phyloP scores from a whole-genome alignment of 2,888 invertebrate genomes.

The Rambutsinella grinnellia region DNA sequence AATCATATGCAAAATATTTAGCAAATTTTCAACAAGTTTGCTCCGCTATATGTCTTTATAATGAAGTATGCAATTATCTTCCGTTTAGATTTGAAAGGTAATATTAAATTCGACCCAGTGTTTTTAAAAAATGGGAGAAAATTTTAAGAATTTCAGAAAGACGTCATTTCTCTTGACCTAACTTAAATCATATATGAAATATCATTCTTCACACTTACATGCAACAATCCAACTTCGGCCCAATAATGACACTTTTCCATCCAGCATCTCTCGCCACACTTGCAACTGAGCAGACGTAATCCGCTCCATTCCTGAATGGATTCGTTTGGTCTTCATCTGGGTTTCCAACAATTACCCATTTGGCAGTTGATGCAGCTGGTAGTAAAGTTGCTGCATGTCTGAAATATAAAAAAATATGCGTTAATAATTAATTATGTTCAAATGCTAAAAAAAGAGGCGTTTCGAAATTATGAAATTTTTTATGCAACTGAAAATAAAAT shows the following conservation, averaged over 20 bases:
- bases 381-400: constrained; percentile 60
- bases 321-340: constrained; percentile 56
- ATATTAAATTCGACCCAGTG: too few species aligned
- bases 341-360: constrained; percentile 66
- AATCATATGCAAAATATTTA: too few species aligned
- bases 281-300: constrained; percentile 65
- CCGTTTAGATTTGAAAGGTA: too few species aligned
- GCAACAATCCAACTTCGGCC: constrained; percentile 66
- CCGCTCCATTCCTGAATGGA: constrained; percentile 48
- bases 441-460: not conserved
- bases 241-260: constrained; percentile 67
- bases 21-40: too few species aligned
- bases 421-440: not conserved
- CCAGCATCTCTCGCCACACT: constrained; percentile 64
- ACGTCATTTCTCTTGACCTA: too few species aligned
- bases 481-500: not conserved
- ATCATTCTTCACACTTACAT: too few species aligned
- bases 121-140: too few species aligned
- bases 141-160: too few species aligned
- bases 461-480: not conserved
- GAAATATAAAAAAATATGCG: constrained; percentile 32
- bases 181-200: too few species aligned
- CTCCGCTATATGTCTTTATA: too few species aligned
- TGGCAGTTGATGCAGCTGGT: constrained; percentile 58
- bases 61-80: too few species aligned